Evolutionary conservation across 2,888 invertebrate species (phyloP).

Genomic region (Ochropacha duplaris): DNA sequence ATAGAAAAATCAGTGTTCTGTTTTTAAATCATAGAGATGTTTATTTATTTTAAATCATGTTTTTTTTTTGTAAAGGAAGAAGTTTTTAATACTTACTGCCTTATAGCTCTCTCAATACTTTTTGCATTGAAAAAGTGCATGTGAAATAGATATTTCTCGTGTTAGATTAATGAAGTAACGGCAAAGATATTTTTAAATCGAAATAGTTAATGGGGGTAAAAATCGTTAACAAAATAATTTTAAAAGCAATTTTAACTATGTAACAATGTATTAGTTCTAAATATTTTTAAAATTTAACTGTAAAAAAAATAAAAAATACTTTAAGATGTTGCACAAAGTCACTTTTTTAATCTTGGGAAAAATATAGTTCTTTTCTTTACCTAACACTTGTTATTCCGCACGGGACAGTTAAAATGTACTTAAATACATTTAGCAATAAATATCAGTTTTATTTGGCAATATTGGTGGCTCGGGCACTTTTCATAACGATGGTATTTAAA

Average conservation of each 20-base stretch:
- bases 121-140: not conserved
- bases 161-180: not conserved
- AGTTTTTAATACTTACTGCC: not conserved
- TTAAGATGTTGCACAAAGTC: constrained; percentile 3
- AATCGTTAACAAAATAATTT: not conserved
- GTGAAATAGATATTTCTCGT: not conserved
- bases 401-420: constrained; percentile 2
- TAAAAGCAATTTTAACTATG: constrained; percentile 5
- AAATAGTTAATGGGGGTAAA: constrained; percentile 1
- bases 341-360: not conserved
- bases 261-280: not conserved
- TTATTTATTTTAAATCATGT: not conserved
- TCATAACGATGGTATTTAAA: not conserved
- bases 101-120: not conserved
- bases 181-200: constrained; percentile 1
- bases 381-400: constrained; percentile 9
- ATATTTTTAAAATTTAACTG: constrained; percentile 3
- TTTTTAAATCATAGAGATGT: not conserved
- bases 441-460: not conserved
- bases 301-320: not conserved
- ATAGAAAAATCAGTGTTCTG: not conserved
- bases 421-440: constrained; percentile 1
- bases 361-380: constrained; percentile 2
- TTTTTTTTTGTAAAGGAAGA: not conserved
- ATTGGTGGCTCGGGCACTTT: not conserved